Evolutionary conservation across 2,113 vertebrate genomes (phyloP).

Genomic region (Pungitius pungitius): DNA sequence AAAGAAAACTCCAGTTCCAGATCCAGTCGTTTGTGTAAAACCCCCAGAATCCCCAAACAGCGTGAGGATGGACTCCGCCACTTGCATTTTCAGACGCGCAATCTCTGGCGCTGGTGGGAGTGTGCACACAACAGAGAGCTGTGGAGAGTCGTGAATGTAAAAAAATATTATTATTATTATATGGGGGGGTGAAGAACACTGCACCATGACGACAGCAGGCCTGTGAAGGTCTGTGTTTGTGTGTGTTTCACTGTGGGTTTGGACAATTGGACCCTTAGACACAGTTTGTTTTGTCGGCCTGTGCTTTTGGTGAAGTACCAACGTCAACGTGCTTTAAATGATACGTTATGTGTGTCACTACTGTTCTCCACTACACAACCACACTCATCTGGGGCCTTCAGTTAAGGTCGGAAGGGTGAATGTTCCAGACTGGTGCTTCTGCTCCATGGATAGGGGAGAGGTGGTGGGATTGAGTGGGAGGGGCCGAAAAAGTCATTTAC

Average conservation of each 20-base stretch:
- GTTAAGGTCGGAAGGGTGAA: conserved; percentile 63
- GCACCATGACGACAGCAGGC: conserved; percentile 61
- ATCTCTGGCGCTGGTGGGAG: too few relatives aligned
- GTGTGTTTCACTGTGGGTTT: not conserved
- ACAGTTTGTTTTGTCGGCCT: not conserved
- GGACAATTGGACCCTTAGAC: conserved; percentile 22
- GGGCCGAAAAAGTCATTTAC: not conserved
- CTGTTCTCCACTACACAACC: conserved; percentile 65
- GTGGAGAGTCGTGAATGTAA: too few relatives aligned
- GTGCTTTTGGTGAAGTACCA: not conserved
- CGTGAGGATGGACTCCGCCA: too few relatives aligned
- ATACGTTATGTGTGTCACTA: conserved; percentile 6
- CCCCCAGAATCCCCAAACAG: conserved; percentile 54
- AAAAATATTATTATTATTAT: too few relatives aligned
- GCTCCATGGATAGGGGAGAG: conserved; percentile 43
- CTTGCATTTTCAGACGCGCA: too few relatives aligned
- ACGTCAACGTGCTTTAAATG: conserved; percentile 2
- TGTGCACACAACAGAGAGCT: too few relatives aligned
- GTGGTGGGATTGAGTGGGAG: conserved; percentile 9
- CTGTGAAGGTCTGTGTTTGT: not conserved
- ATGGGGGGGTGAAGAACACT: too few relatives aligned
- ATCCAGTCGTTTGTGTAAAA: conserved; percentile 37
- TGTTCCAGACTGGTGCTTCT: conserved; percentile 66
- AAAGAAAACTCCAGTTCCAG: conserved; percentile 40
- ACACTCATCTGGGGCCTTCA: conserved; percentile 62